Evolutionary conservation across 2,888 invertebrate species (phyloP), one percentile per base, ranked within the genome.

Genomic region (Hydropsyche betteni): DNA sequence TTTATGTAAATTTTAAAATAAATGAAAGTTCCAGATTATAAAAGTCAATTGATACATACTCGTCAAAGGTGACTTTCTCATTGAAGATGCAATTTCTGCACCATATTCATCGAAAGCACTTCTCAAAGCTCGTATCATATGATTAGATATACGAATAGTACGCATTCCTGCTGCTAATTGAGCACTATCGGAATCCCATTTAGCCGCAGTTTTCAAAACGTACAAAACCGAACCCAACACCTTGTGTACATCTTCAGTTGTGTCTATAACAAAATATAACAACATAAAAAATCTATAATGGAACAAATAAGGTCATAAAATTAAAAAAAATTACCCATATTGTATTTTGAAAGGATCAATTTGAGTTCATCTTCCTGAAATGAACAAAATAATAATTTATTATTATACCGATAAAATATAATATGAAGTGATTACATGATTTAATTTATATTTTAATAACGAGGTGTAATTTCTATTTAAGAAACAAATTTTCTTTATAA

Each of bases 331-430:
- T 24, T 75, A 79, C 79, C 77, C 73, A 78, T 69, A 68, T 78
- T 74, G 2, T 77, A 68, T 76, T 78, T 78, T n/a, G 76, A 44
- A 4, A 79, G 74, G 14, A 78, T 74, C n/a, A 55, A 75, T 75
- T 77, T 79, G 4, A 78, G 72, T 24, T 78, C 78, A 14, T 76
- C 75, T 64, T 78, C 79, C 79, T 79, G 77, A 73, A 79, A 79
- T 38, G 38, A 68, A 68, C 68, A 69, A 44, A 44, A 24, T 4
- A 68, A 61, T 50, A 4, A 14, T 4, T 10, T 44, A 44, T 44
- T 44, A 8, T 44, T 24, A 24, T 24, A 24, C 24, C 24, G 44
- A 8, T 6, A 44, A 44, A 8, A 6, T 8, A 44, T 44, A 44
- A 44, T 44, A 44, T 44, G 44, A 8, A 44, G 7, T 10, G 6